Evolutionary conservation across 2,797 vertebrate species (phyloP).

Genomic region (Myiotriccus ornatus): DNA sequence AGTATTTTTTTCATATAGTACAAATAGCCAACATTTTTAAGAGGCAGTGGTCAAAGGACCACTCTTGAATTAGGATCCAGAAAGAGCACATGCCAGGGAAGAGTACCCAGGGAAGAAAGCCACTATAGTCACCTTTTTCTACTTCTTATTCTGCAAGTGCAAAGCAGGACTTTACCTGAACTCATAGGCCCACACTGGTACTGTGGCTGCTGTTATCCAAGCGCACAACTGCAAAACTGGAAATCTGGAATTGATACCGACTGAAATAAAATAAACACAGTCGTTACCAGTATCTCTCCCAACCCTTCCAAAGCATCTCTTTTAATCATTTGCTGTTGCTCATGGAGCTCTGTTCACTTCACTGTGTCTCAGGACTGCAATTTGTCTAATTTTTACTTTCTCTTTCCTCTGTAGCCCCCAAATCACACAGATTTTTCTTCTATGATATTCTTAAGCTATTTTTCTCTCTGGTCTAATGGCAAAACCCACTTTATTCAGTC

Average conservation of each 20-base stretch:
- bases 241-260: background rate
- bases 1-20: background rate
- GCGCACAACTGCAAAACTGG: background rate
- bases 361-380: background rate
- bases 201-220: background rate
- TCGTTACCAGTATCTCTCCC: background rate
- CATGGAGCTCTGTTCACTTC: background rate
- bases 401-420: background rate
- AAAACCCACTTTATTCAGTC: background rate
- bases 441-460: background rate
- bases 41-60: background rate
- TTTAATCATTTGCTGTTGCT: background rate
- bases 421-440: background rate
- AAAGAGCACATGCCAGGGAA: background rate
- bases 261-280: background rate
- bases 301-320: background rate
- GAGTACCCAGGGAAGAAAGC: background rate
- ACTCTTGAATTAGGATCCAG: background rate
- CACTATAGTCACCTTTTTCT: background rate
- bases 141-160: background rate
- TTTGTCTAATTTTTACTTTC: background rate
- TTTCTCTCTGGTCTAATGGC: background rate
- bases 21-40: background rate
- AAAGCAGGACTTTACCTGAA: background rate
- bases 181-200: background rate